These are phyloP conservation scores for Orchestia grillus DNA, from an alignment of 1,140 invertebrate genomes.

Conservation along the genomic window DNA sequence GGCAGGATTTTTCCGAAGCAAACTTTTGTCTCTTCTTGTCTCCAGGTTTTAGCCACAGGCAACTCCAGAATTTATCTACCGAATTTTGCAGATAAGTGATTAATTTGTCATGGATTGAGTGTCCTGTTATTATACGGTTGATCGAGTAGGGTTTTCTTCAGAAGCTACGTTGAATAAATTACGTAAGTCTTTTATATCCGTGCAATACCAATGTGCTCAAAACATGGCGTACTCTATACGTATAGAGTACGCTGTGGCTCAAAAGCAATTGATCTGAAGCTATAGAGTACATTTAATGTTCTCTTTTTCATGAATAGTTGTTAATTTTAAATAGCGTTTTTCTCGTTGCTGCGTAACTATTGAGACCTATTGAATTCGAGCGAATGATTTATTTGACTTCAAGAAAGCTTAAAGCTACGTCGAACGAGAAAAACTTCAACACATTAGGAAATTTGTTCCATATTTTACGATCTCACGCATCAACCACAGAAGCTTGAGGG, in stretches of 20 bases:
- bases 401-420: neutral
- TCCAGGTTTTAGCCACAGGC: neutral
- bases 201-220: neutral
- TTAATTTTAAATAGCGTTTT: too few relatives aligned
- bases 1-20: neutral
- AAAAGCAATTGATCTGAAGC: too few relatives aligned
- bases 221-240: neutral
- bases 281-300: neutral
- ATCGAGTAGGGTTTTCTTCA: neutral
- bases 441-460: neutral
- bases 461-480: neutral
- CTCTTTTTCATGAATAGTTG: neutral
- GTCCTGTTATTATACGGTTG: neutral
- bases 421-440: neutral
- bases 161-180: neutral
- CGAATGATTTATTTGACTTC: neutral
- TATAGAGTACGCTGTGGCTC: neutral
- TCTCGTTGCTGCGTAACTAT: too few relatives aligned
- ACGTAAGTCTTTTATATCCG: neutral
- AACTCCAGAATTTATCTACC: neutral
- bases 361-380: neutral
- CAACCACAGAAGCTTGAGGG: neutral
- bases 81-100: neutral
- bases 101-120: neutral
- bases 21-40: neutral